These are phyloP conservation scores for Zosterops lateralis DNA, from an alignment of 2,113 vertebrate genomes.

Conservation along the genomic window DNA sequence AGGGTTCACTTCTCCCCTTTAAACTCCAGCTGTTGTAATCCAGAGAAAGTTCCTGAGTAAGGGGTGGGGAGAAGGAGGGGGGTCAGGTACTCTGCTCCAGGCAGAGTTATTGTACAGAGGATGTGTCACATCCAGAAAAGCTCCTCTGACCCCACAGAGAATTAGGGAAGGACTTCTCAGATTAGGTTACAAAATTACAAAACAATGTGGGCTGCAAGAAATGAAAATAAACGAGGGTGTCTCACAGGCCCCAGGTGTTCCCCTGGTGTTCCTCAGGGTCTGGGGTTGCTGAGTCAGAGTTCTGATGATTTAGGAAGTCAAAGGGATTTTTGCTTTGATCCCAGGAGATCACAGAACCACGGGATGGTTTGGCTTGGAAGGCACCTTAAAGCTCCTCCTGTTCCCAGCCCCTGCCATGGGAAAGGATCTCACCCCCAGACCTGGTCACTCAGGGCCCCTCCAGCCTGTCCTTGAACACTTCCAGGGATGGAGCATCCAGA, in stretches of 20 bases:
- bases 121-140: background rate
- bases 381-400: fast-evolving
- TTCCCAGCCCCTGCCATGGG: background rate
- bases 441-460: background rate
- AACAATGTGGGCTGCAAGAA: background rate
- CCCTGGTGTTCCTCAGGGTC: background rate
- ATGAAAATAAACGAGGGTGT: background rate
- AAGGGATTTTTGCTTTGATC: background rate
- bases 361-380: background rate
- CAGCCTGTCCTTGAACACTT: background rate
- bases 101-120: background rate
- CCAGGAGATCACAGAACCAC: background rate
- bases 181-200: no score
- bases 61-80: background rate
- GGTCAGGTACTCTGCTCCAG: background rate
- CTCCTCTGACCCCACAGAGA: background rate
- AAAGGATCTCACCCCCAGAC: background rate
- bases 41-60: background rate
- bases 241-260: background rate
- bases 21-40: background rate
- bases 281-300: background rate
- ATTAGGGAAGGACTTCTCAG: background rate
- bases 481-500: background rate
- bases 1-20: background rate
- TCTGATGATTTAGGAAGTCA: background rate